Percentiles rank a stretch among this genome's conserved stretches.
These are phyloP conservation scores for Drosophila gunungcola DNA, from an alignment of 1,140 invertebrate species.

Conservation along the genomic window DNA sequence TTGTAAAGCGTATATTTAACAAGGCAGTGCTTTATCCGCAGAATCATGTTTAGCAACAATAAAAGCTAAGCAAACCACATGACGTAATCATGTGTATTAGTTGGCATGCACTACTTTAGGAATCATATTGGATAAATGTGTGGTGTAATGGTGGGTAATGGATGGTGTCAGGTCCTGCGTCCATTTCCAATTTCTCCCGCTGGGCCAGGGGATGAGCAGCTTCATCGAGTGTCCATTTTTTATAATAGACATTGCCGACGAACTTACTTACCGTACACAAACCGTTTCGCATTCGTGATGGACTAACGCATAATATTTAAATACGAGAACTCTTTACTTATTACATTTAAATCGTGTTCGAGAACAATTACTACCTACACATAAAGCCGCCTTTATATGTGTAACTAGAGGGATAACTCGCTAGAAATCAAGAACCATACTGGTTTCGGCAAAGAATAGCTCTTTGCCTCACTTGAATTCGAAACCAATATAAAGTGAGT, in stretches of 20 bases:
- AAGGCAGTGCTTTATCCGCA: conserved; percentile 21
- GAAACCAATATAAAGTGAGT: no score
- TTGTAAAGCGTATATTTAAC: background rate
- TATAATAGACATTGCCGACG: background rate
- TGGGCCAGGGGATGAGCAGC: conserved; percentile 1
- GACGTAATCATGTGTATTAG: conserved; percentile 5
- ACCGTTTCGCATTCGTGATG: conserved; percentile 12
- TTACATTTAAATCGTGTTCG: conserved; percentile 22
- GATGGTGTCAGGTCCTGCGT: conserved; percentile 32
- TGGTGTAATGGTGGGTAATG: conserved; percentile 21
- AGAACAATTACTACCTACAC: conserved; percentile 49
- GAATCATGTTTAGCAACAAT: background rate
- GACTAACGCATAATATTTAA: conserved; percentile 11
- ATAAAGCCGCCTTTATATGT: conserved; percentile 41
- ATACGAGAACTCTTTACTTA: conserved; percentile 10
- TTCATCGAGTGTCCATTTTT: background rate
- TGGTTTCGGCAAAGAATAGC: background rate
- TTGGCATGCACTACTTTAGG: conserved; percentile 24
- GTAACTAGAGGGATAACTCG: conserved; percentile 22
- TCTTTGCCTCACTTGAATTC: background rate
- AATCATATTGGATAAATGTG: conserved; percentile 5
- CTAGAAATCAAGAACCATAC: conserved; percentile 34
- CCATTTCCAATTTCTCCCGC: conserved; percentile 15
- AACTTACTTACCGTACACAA: conserved; percentile 31
- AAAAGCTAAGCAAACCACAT: conserved; percentile 1